Evolutionary conservation across 2,113 vertebrate species (phyloP).

Genomic region (Strix aluco): DNA sequence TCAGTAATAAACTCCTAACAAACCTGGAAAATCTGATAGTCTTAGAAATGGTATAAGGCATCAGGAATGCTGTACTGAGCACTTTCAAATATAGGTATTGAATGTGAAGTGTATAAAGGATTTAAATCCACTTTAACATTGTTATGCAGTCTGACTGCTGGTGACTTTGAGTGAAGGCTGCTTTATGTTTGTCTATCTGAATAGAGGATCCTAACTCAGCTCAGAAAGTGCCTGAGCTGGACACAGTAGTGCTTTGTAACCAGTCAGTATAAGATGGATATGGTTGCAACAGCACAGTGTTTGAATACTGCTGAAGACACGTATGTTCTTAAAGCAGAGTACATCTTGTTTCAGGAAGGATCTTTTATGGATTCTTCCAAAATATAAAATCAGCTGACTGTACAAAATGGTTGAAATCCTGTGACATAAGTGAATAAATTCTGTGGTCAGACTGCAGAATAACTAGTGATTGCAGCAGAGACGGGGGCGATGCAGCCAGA

Average conservation of each 20-base stretch:
- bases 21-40: neutral
- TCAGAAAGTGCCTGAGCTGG: neutral
- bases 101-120: neutral
- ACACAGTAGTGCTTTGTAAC: neutral
- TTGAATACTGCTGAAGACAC: neutral
- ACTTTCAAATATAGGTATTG: neutral
- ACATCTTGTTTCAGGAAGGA: neutral
- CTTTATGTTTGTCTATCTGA: neutral
- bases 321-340: neutral
- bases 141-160: neutral
- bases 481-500: neutral
- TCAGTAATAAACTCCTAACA: neutral
- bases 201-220: neutral
- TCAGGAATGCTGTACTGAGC: neutral
- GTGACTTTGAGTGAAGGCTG: neutral
- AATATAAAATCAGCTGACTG: neutral
- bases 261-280: neutral
- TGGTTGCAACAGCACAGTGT: neutral
- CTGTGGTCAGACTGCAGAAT: neutral
- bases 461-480: neutral
- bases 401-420: neutral
- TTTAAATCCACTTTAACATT: neutral
- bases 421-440: neutral
- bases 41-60: neutral
- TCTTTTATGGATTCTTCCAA: neutral